These are phyloP conservation scores for Drosophila seclusa DNA, from an alignment of 2,888 invertebrate genomes.

Conservation along the genomic window DNA sequence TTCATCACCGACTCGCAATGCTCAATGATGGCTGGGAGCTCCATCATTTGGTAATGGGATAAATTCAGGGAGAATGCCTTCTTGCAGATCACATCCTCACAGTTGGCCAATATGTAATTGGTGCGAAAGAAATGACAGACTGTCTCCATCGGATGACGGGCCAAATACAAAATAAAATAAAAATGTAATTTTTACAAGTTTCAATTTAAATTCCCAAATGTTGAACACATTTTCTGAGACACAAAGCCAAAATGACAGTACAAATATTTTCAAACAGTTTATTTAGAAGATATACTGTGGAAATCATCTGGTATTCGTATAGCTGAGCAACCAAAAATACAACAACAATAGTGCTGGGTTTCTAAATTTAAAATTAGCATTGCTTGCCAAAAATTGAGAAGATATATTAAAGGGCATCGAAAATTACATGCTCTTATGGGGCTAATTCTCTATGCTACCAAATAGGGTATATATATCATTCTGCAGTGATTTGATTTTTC, in stretches of 20 bases:
- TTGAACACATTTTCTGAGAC: constrained; percentile 31
- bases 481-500: background rate
- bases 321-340: background rate
- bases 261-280: constrained; percentile 7
- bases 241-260: constrained; percentile 35
- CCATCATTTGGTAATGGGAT: constrained; percentile 88
- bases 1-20: constrained; percentile 87
- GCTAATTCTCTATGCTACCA: background rate
- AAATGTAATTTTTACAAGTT: background rate
- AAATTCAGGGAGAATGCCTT: constrained; percentile 87
- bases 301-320: constrained; percentile 17
- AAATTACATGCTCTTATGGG: constrained; percentile 7
- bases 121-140: constrained; percentile 89
- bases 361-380: constrained; percentile 46
- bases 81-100: constrained; percentile 88
- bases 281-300: constrained; percentile 18
- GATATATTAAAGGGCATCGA: constrained; percentile 9
- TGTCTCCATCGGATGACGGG: constrained; percentile 86
- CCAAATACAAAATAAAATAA: background rate
- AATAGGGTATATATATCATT: background rate
- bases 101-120: constrained; percentile 88
- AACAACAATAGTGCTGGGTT: constrained; percentile 5
- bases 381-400: constrained; percentile 36
- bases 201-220: constrained; percentile 47
- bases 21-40: constrained; percentile 87